Base-by-base conservation (phyloP, 2,113 vertebrate genomes). In the human region DNA sequence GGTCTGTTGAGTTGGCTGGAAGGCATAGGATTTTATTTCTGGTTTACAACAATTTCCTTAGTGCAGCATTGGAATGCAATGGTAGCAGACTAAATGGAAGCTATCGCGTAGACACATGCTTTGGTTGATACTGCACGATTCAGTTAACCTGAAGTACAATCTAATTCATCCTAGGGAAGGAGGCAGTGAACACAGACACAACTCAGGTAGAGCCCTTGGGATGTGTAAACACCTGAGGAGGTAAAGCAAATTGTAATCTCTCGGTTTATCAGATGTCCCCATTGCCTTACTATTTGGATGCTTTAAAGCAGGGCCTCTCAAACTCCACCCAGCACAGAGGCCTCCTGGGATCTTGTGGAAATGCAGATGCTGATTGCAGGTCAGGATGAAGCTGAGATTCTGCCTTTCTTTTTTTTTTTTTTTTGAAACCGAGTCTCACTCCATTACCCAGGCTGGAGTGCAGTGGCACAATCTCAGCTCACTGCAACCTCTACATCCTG, bases 1-100 rank as follows among this genome's bases (percentile, higher is more conserved):
- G 5, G 5, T 32, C 61, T 64, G 27, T 6, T 64, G 61, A 30
- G 61, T 64, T 27, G 25, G 5, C 13, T 64, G 61, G 61, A 30
- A 64, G 27, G 27, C 27, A 32, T 30, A 64, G 61, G 61, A 30
- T 64, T 64, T 32, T 64, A 14, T 64, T 64, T 64, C 30, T 64
- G 27, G 61, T 64, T 64, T 59, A 9, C 22, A 59, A 10, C 61
- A 6, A 40, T 12, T 35, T 83, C 81, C 27, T 52, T 6, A 18
- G 23, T 2, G 2, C 40, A 1, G 43, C 3, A 0, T 27, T 0
- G 9, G 25, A 35, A 14, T 1, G 8, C 32, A 2, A 0, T 0
- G 35, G 66, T 25, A 0, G 16, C 52, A 18, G 17, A 4, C n/a
- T 35, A 12, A 0, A 1, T 20, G 32, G 81, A 50, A 43, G 14